These are phyloP conservation scores for Aplysia californica DNA, from an alignment of 1,140 invertebrate species.

Conservation along the genomic window DNA sequence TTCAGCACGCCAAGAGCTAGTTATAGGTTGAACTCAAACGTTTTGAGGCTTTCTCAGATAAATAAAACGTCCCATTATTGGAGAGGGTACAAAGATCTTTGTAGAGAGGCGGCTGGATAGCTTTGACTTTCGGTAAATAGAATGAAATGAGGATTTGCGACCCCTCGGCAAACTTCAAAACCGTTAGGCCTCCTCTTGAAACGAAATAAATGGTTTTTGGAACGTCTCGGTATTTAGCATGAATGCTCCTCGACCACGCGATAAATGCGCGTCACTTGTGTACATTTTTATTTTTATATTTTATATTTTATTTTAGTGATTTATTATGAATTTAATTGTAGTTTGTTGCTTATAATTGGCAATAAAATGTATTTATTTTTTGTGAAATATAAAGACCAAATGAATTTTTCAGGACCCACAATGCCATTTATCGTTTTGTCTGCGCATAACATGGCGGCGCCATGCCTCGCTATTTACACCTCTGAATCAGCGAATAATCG, in stretches of 20 bases:
- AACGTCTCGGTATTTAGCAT: too few relatives aligned
- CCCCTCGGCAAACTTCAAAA: too few relatives aligned
- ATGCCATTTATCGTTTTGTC: slow-evolving; percentile 1
- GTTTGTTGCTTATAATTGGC: not conserved
- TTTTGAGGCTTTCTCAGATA: too few relatives aligned
- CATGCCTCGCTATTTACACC: slow-evolving; percentile 21
- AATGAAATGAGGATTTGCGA: too few relatives aligned
- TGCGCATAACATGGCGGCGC: slow-evolving; percentile 25
- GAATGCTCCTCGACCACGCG: not conserved
- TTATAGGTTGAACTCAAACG: too few relatives aligned
- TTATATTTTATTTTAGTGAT: not conserved
- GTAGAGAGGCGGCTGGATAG: too few relatives aligned
- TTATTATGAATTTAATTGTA: not conserved
- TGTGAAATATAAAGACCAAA: not conserved
- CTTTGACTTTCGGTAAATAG: too few relatives aligned
- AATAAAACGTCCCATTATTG: too few relatives aligned
- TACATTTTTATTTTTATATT: not conserved
- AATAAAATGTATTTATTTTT: not conserved
- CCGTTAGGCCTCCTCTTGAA: too few relatives aligned
- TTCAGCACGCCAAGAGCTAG: too few relatives aligned
- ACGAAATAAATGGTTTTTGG: too few relatives aligned
- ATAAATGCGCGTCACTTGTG: not conserved
- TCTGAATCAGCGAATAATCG: slow-evolving; percentile 8
- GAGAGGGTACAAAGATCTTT: too few relatives aligned
- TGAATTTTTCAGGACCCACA: slow-evolving; percentile 7